Base-by-base conservation (phyloP, 1,140 invertebrate genomes). In the Megalonaias nervosa region DNA sequence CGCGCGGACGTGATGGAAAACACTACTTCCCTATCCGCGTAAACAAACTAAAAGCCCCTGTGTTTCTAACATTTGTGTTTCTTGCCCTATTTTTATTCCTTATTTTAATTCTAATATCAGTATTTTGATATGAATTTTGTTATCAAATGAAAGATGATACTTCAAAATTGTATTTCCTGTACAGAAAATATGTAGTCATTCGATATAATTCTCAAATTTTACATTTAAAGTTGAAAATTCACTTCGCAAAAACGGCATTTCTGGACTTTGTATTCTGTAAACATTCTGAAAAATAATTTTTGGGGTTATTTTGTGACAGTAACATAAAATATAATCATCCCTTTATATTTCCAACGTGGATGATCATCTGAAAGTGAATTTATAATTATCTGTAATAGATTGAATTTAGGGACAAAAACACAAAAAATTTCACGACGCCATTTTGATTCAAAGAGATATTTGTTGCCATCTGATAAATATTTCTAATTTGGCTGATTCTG, bases 361-460 rank as follows among this genome's bases (percentile, higher is more conserved):
- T 69, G 62, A 15, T 57, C 56, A 19, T 1, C 58, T 26, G 19
- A 38, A 68, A 14, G 17, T 11, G 9, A 14, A 38, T 57, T 62
- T n/a, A 0, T 57, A 15, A 1, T 64, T 19, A 5, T 48, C 56
- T 55, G 64, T 11, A 61, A 14, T 56, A 57, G 14, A 31, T 65
- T 73, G 73, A 73, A 68, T 58, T 59, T 78, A 73, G 73, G 67
- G 58, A 19, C 65, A 61, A 78, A 71, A 56, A 78, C 73, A 72
- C 76, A 78, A 66, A 78, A 72, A 78, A 61, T 58, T 73, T 57
- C 12, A 62, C 62, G 76, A 73, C 76, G 76, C 76, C 76, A 78
- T 78, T 78, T 78, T 78, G 76, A 62, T 48, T 48, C 38, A 48
- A 9, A 48, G 38, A 48, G 2, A 48, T 48, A 11, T 48, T 48